phyloP scores from a whole-genome alignment of 2,113 vertebrate species.

The Propithecus coquereli region DNA sequence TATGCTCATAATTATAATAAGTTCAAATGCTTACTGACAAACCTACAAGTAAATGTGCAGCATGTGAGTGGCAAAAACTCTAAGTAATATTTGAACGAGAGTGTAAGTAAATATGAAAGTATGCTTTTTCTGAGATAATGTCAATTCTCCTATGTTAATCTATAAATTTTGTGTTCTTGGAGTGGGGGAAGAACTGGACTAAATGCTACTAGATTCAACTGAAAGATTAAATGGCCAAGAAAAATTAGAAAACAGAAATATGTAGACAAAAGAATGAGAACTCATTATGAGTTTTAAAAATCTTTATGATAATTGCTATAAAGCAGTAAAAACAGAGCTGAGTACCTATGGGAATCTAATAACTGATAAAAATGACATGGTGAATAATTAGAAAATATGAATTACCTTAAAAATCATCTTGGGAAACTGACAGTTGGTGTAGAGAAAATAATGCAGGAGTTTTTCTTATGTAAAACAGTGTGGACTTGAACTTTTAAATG shows the following conservation, averaged over 20 bases:
- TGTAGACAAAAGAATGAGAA: neutral
- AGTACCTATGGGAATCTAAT: neutral
- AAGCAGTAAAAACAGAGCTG: neutral
- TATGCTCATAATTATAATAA: neutral
- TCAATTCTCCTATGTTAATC: neutral
- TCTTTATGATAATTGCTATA: neutral
- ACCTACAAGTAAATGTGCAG: too few species aligned
- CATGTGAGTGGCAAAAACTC: neutral
- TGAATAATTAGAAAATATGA: neutral
- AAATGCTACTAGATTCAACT: neutral
- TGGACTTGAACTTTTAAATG: neutral
- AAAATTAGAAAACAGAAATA: neutral
- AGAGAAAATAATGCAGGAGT: neutral
- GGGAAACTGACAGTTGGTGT: neutral
- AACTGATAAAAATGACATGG: neutral
- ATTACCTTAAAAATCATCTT: neutral
- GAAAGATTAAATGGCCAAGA: neutral
- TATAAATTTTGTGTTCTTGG: neutral
- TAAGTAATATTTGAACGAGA: neutral
- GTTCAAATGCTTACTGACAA: too few species aligned
- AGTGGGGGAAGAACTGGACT: neutral
- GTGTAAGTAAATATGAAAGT: neutral
- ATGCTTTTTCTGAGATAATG: neutral
- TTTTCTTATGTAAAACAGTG: neutral
- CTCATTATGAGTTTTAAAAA: neutral